Conservation (phyloP, 2,797 vertebrate species). For the Hippocampus kuda region DNA sequence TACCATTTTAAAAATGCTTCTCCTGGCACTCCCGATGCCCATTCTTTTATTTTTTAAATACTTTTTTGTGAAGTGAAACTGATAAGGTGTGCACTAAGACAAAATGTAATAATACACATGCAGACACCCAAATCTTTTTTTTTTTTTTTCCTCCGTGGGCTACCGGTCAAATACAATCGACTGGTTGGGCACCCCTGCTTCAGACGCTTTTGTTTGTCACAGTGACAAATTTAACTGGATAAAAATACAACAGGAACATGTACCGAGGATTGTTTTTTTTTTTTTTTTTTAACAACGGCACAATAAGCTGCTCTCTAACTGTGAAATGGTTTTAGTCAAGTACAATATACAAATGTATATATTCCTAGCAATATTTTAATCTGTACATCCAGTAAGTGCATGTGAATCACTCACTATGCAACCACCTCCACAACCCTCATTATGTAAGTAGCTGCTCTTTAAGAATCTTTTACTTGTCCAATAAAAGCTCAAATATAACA, state of each 20-base stretch:
- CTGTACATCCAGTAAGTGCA: constrained; percentile 26
- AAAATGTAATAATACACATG: too few relatives aligned
- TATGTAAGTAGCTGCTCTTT: constrained; percentile 46
- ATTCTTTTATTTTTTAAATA: too few relatives aligned
- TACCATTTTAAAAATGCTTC: too few relatives aligned
- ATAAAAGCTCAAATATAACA: constrained; percentile 74
- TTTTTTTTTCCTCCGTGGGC: too few relatives aligned
- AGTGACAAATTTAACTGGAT: background rate
- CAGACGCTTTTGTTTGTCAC: background rate
- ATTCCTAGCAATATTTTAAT: background rate
- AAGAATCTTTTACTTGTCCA: constrained; percentile 74
- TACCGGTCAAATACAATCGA: too few relatives aligned
- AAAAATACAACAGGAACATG: background rate
- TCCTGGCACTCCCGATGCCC: too few relatives aligned
- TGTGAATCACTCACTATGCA: constrained; percentile 57
- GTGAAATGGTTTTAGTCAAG: constrained; percentile 30
- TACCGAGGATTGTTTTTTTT: background rate
- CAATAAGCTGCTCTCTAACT: background rate
- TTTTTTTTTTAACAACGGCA: background rate
- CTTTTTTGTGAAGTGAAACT: too few relatives aligned
- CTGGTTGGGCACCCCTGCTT: too few relatives aligned
- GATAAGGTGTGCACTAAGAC: too few relatives aligned
- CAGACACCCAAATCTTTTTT: too few relatives aligned
- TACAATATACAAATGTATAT: background rate
- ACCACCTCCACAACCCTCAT: constrained; percentile 40